Conservation (phyloP, 2,888 invertebrate genomes). For the Gymnoscelis rufifasciata region DNA sequence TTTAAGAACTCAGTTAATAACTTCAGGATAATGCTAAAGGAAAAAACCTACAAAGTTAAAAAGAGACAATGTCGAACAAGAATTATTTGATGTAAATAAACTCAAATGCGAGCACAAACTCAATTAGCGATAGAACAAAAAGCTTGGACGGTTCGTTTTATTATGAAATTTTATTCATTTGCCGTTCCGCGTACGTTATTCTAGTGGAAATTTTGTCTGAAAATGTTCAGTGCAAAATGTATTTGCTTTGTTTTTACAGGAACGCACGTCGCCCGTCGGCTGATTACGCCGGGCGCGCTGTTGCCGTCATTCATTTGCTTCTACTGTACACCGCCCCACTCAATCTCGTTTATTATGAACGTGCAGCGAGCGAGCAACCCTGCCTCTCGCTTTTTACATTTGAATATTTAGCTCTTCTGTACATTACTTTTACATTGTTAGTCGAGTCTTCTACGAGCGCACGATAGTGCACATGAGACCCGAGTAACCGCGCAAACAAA, state of each 20-base stretch:
- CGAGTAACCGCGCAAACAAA: slow-evolving; percentile 26
- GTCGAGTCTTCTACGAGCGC: slow-evolving; percentile 40
- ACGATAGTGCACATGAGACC: slow-evolving; percentile 36
- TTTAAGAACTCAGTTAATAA: no score
- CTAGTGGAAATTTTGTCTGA: slow-evolving; percentile 37
- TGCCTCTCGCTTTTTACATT: slow-evolving; percentile 62
- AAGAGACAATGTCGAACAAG: background rate
- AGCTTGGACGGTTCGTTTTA: slow-evolving; percentile 10
- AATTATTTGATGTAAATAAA: background rate
- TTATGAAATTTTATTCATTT: slow-evolving; percentile 34
- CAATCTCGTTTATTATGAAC: slow-evolving; percentile 76
- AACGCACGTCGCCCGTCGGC: slow-evolving; percentile 62
- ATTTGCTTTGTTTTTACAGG: slow-evolving; percentile 64
- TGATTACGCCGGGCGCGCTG: slow-evolving; percentile 63
- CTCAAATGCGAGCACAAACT: slow-evolving; percentile 2
- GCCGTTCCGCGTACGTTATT: slow-evolving; percentile 30
- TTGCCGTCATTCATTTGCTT: slow-evolving; percentile 73
- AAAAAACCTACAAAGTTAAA: background rate
- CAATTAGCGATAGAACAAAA: slow-evolving; percentile 5
- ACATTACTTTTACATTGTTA: slow-evolving; percentile 60
- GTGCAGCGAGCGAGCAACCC: slow-evolving; percentile 52
- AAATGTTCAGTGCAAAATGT: slow-evolving; percentile 45
- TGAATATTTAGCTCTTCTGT: slow-evolving; percentile 57
- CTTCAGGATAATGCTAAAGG: background rate
- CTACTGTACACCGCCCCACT: slow-evolving; percentile 62